phyloP scores from a whole-genome alignment of 2,797 vertebrate species.

The Nothura maculosa region DNA sequence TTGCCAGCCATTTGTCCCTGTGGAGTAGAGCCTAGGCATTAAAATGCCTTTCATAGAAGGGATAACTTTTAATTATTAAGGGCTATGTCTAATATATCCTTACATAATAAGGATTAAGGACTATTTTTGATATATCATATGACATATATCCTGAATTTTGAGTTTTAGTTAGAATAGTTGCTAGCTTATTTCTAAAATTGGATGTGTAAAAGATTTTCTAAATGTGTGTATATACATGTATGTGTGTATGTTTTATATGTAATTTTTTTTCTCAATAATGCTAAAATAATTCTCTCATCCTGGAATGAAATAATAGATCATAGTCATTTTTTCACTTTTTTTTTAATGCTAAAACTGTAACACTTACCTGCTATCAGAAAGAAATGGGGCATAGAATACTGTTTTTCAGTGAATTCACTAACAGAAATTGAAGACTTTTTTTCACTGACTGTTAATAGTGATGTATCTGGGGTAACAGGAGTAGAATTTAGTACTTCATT shows the following conservation, averaged over 20 bases:
- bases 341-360: background rate
- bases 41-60: background rate
- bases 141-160: background rate
- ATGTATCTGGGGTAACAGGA: background rate
- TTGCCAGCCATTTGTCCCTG: background rate
- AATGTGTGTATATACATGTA: background rate
- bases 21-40: background rate
- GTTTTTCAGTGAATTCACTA: background rate
- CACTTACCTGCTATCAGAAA: background rate
- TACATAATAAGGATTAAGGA: background rate
- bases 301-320: background rate
- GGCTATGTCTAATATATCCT: background rate
- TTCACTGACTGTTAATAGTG: background rate
- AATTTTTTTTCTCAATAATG: background rate
- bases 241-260: background rate
- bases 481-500: background rate
- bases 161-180: background rate
- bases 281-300: background rate
- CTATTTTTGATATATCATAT: background rate
- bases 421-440: background rate
- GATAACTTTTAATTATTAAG: rapidly evolving
- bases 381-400: background rate
- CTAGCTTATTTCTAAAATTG: background rate
- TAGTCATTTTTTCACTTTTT: background rate
- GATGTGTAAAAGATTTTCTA: background rate